Base-by-base conservation (phyloP, 2,797 vertebrate genomes). In the Neostethus bicornis region DNA sequence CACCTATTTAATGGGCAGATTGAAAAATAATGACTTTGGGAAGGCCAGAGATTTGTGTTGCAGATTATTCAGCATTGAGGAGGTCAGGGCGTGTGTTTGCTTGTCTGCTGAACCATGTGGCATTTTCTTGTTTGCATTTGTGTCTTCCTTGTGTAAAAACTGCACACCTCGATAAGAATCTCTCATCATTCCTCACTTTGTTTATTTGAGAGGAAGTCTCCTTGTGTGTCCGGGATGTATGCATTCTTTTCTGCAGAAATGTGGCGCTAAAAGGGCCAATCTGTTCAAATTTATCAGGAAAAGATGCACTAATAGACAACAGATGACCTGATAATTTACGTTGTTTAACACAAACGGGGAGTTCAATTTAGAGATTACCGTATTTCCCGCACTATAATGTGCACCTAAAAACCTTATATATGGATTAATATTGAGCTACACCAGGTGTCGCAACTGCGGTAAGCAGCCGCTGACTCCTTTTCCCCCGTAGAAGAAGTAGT, bases 171-270 rank as follows among this genome's bases (percentile, higher is more conserved):
- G 39, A 64, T 67, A 51, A 76, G 61, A 32, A 87, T 85, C 87
- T 75, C 54, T 78, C 77, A 73, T 83, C 82, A 77, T 77, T 83
- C 76, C 74, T 47, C 42, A 31, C 64, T 75, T 57, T 83, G 80
- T 85, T 84, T 89, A 75, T 80, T 73, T 72, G 58, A 70, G 64
- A 78, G 50, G 69, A 66, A 66, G 69, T 65, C 79, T 81, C 81
- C 75, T 75, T 79, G 73, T 72, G 67, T 53, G 24, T n/a, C 45
- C 44, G 16, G 38, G 47, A 49, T 48, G 34, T 51, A 26, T 0
- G 61, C 25, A 45, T 66, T 73, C 28, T 17, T 66, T 10, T 49
- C 46, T 34, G 14, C 25, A 37, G 38, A 45, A 38, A 51, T 26
- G 20, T n/a, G 23, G 37, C 26, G 49, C 57, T 38, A 37, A 37